A percentile compares a stretch with the other conserved stretches of the same genome.
Evolutionary conservation across 2,113 vertebrate genomes (phyloP).

Genomic region (Ptyas mucosa): DNA sequence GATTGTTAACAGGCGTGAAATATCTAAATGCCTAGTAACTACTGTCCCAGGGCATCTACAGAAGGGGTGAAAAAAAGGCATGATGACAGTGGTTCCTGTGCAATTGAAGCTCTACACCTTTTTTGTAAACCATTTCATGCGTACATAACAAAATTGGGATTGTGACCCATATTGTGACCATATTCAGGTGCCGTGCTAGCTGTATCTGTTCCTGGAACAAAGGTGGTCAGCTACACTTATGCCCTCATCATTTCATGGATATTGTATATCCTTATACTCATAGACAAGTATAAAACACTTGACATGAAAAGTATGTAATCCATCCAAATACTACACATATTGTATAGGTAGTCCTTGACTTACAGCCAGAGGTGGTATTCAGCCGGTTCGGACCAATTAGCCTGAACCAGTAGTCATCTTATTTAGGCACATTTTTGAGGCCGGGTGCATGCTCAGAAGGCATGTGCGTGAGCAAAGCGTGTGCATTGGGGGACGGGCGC

Average conservation of each 20-base stretch:
- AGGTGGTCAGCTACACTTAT: background rate
- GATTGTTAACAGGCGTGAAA: background rate
- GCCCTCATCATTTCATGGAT: background rate
- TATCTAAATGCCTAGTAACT: background rate
- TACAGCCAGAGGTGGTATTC: too few species aligned
- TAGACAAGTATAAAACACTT: background rate
- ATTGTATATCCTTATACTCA: background rate
- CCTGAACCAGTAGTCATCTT: too few species aligned
- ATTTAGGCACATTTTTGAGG: too few species aligned
- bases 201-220: background rate
- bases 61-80: background rate
- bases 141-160: background rate
- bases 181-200: background rate
- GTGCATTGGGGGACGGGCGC: fast-evolving
- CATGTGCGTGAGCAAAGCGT: too few species aligned
- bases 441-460: too few species aligned
- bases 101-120: background rate
- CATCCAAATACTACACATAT: background rate
- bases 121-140: background rate
- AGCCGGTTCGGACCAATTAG: too few species aligned
- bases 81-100: background rate
- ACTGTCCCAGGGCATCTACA: background rate
- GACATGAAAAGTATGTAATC: background rate
- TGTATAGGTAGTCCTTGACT: background rate
- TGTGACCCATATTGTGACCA: background rate